Evolutionary conservation across 2,888 invertebrate genomes (phyloP).

Genomic region (Augiades crinisus): DNA sequence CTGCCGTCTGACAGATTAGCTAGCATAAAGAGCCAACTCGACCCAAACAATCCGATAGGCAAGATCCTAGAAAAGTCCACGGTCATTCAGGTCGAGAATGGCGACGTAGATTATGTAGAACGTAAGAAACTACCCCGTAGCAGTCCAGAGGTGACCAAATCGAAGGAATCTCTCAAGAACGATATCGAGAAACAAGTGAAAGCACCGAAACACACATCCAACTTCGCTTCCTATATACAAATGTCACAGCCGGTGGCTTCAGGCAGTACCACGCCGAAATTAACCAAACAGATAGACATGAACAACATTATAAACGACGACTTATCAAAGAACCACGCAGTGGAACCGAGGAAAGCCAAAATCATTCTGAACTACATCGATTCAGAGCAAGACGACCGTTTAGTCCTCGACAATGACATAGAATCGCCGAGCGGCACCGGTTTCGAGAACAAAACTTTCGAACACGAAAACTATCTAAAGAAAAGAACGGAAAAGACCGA

Average conservation of each 20-base stretch:
- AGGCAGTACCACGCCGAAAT: constrained; percentile 58
- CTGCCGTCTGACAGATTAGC: constrained; percentile 66
- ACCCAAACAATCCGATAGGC: constrained; percentile 76
- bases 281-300: constrained; percentile 39
- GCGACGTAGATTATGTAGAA: constrained; percentile 55
- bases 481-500: constrained; percentile 67
- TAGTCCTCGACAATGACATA: constrained; percentile 64
- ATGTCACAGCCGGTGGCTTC: constrained; percentile 74
- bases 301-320: constrained; percentile 44
- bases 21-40: constrained; percentile 73
- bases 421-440: constrained; percentile 74
- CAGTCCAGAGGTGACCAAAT: constrained; percentile 43
- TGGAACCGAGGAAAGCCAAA: constrained; percentile 49
- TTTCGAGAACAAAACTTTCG: constrained; percentile 73
- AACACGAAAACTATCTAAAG: constrained; percentile 72
- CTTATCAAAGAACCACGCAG: constrained; percentile 35
- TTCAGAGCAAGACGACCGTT: constrained; percentile 53
- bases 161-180: constrained; percentile 55
- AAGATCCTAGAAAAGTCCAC: constrained; percentile 77
- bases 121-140: constrained; percentile 43
- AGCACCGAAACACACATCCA: constrained; percentile 77
- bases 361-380: constrained; percentile 64
- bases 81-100: constrained; percentile 71
- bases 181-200: constrained; percentile 72
- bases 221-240: constrained; percentile 83